Evolutionary conservation across 2,797 vertebrate species (phyloP), one percentile per base, ranked within the genome.

Genomic region (Diplodus sargus): DNA sequence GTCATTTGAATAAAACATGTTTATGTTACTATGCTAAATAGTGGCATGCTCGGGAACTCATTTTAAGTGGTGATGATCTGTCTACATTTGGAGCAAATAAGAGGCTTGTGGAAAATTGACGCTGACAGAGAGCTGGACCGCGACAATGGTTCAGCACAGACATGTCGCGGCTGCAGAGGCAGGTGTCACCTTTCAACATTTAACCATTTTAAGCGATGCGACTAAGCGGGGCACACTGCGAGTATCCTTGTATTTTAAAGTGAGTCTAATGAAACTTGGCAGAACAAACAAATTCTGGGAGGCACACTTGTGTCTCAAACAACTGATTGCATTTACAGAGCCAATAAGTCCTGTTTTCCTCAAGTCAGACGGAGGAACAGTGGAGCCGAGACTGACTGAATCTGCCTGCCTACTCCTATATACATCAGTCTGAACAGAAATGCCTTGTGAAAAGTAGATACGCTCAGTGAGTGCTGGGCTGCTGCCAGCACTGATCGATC

Each of bases 401-500:
- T 89, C 78, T 71, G 84, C 73, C 81, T 88, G 87, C 71, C 88
- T 84, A 58, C 84, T 88, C 63, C 74, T 70, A 65, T 88, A 76
- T 71, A 62, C 78, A 85, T 91, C 88, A 91, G 75, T 20, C 76
- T 82, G 84, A 84, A 62, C 76, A 82, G 63, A 92, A 86, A 90
- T 83, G 79, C 81, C 61, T 83, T 56, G 76, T 90, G 83, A 92
- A 85, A 82, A 80, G 85, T 70, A 83, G 82, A 91, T 83, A 62
- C 1, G 63, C 76, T 81, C 72, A 22, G 68, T 65, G 82, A 87
- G 83, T 45, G 74, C 73, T 76, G 74, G 71, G 76, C 73, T 53
- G 76, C 85, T 90, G 90, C 90, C 91, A 91, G 85, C 85, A 18
- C 78, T 86, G 86, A 90, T 90, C 84, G 84, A 91, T 91, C 83